Evolutionary conservation across 2,113 vertebrate species (phyloP), one percentile per base, ranked within the genome.

Genomic region (cat (Felis catus)): DNA sequence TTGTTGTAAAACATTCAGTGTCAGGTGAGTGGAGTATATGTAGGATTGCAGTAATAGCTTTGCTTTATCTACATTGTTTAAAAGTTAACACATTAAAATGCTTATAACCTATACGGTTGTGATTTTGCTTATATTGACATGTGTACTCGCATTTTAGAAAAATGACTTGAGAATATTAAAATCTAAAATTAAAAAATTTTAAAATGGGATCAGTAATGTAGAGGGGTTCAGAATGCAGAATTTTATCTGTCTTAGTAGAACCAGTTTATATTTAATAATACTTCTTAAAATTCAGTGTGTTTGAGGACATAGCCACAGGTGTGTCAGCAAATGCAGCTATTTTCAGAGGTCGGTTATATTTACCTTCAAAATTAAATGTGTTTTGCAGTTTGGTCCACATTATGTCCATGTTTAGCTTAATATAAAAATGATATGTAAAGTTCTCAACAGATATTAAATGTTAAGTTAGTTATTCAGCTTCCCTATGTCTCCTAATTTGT

Each of bases 51-150:
- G 55, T 80, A 86, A 29, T 68, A 23, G 84, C 36, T 65, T 74
- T 85, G 27, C 16, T 91, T 91, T 71, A 21, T 63, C 0, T 82
- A 76, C 41, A 21, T 73, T 84, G 3, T 86, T 71, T 78, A 65
- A 88, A 78, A 53, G 8, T 85, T 51, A 94, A 65, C 87, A 33
- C 8, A 83, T 86, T 94, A 71, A 90, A 81, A 71, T 94, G 18
- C 36, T 89, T 80, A 33, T 21, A 53, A 89, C 13, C 76, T 36
- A 33, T 0, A 58, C 2, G 39, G 16, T 86, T 85, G 11, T 85
- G 21, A 18, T 95, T 94, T 94, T 8, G 73, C 23, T 93, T 92
- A 33, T 92, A 86, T 76, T 95, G 81, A 91, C 25, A 80, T 89
- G 65, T 95, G 55, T 91, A 36, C 86, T 87, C 11, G 5, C 14